Evolutionary conservation across 1,140 invertebrate species (phyloP).

Genomic region (Copidosoma floridanum): DNA sequence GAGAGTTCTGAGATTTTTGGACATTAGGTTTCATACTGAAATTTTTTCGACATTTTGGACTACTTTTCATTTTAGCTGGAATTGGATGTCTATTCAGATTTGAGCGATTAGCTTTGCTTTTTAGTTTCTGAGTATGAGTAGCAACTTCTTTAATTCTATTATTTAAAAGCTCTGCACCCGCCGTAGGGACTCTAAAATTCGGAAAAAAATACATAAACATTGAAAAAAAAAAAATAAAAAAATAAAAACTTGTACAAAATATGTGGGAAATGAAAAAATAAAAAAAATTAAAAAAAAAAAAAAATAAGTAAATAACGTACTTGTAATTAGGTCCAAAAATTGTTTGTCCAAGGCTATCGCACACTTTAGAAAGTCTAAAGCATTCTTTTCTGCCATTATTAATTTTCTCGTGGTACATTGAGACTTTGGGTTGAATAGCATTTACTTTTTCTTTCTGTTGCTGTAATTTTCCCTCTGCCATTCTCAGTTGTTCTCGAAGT

Average conservation of each 20-base stretch:
- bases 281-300: conserved; percentile 18
- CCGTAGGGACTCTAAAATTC: conserved; percentile 44
- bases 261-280: background rate
- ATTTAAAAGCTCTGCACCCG: conserved; percentile 44
- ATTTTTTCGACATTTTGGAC: background rate
- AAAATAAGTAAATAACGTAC: conserved; percentile 36
- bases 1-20: too few species aligned
- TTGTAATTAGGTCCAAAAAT: conserved; percentile 48
- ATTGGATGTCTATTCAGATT: conserved; percentile 12
- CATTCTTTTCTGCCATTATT: conserved; percentile 45
- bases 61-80: conserved; percentile 11
- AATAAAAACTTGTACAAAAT: too few species aligned
- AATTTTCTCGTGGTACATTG: conserved; percentile 41
- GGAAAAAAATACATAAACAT: background rate
- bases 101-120: conserved; percentile 39
- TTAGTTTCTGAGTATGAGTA: conserved; percentile 44
- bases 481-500: conserved; percentile 40
- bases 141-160: conserved; percentile 47
- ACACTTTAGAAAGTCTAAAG: conserved; percentile 45
- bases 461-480: conserved; percentile 44
- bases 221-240: background rate
- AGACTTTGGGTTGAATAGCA: conserved; percentile 42
- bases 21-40: background rate
- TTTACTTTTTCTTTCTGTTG: conserved; percentile 41
- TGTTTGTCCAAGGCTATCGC: conserved; percentile 43